Evolutionary conservation across 2,797 vertebrate genomes (phyloP).

Genomic region (Sarcoramphus papa): DNA sequence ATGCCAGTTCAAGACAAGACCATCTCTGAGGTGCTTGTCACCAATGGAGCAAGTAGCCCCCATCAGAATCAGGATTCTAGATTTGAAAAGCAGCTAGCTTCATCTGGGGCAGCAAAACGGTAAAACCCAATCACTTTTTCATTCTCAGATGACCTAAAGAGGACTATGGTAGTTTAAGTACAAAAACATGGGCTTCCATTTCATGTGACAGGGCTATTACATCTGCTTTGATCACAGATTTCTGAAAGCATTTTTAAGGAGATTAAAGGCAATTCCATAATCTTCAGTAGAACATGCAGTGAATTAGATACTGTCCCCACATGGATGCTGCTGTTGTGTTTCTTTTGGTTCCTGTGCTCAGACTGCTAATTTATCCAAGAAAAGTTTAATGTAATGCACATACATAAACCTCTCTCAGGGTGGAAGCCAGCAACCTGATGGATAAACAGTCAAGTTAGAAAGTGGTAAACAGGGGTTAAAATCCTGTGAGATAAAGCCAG

Average conservation of each 20-base stretch:
- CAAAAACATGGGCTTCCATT: background rate
- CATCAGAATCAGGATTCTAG: background rate
- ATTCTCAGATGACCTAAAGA: background rate
- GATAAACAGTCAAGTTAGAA: background rate
- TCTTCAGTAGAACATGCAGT: background rate
- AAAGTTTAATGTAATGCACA: background rate
- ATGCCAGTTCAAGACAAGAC: background rate
- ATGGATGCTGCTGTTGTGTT: background rate
- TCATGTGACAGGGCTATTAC: background rate
- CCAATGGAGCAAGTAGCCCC: background rate
- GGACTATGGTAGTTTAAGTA: background rate
- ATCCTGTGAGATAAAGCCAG: background rate
- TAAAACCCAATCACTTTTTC: background rate
- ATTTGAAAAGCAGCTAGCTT: background rate
- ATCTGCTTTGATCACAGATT: background rate
- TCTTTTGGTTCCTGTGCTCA: background rate
- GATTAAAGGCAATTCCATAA: background rate
- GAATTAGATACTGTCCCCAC: background rate
- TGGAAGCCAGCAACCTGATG: background rate
- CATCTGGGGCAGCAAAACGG: background rate
- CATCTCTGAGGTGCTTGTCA: background rate
- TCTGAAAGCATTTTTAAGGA: background rate
- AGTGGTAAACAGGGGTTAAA: background rate
- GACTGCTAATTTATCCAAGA: background rate
- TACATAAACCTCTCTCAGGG: background rate